phyloP scores from a whole-genome alignment of 2,888 invertebrate genomes.

The Hirtodrosophila duncani region DNA sequence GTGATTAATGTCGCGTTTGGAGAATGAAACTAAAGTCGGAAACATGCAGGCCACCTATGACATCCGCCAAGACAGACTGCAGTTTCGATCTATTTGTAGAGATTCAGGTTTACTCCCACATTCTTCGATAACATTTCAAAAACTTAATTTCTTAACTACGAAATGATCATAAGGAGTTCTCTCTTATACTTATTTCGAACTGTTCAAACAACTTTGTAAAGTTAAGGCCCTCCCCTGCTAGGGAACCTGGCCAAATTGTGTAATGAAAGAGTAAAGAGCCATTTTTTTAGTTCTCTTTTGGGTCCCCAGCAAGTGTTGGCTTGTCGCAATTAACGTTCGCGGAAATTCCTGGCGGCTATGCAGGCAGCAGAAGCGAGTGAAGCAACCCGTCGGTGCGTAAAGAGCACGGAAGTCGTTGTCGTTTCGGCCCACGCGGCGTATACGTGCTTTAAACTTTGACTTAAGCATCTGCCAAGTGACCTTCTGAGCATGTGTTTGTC shows the following conservation, averaged over 20 bases:
- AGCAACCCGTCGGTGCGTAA: slow-evolving; percentile 59
- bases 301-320: slow-evolving; percentile 46
- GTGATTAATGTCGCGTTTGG: too few species aligned
- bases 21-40: too few species aligned
- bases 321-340: slow-evolving; percentile 72
- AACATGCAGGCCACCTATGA: too few species aligned
- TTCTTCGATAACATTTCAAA: too few species aligned
- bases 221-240: too few species aligned
- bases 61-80: too few species aligned
- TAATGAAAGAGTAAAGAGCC: slow-evolving; percentile 44
- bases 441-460: slow-evolving; percentile 54
- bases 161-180: too few species aligned
- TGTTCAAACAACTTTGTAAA: too few species aligned
- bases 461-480: slow-evolving; percentile 40
- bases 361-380: slow-evolving; percentile 11
- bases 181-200: too few species aligned
- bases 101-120: too few species aligned
- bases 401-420: slow-evolving; percentile 71
- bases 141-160: too few species aligned
- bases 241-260: slow-evolving; percentile 45
- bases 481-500: slow-evolving; percentile 24
- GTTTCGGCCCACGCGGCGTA: slow-evolving; percentile 56
- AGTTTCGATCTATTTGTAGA: too few species aligned
- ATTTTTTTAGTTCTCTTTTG: slow-evolving; percentile 55
- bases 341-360: slow-evolving; percentile 62